Base-by-base conservation (phyloP, 2,888 invertebrate genomes). In the Pocota personata region DNA sequence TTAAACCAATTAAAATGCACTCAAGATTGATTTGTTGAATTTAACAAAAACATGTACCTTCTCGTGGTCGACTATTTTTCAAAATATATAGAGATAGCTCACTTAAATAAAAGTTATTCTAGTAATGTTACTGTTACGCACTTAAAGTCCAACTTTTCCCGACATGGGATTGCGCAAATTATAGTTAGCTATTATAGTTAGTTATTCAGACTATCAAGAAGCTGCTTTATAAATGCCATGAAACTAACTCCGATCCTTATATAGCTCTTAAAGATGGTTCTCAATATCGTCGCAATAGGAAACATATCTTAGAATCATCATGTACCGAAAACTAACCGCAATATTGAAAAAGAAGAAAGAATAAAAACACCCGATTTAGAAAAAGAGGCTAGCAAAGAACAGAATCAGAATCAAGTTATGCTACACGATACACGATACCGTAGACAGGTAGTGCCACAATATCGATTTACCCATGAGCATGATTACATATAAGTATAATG, bases 1-100 rank as follows among this genome's bases (percentile, higher is more conserved):
- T 82, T 87, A 46, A 75, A 62, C 75, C 82, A 8, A 50, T 84
- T 40, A 21, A 50, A 4, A 35, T 50, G 14, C 75, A 62, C 52
- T 24, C 55, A 12, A 6, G 8, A 30, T 72, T 0, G 35, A 35
- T 35, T 10, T 35, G 2, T 79, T 40, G 27, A 50, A 43, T 64
- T 71, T 10, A 60, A 71, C 8, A 69, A 57, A n/a, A 32, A 40
- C 16, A 21, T 27, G 3, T 80, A 67, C 16, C 43, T 80, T 16
- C 16, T 72, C 7, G 57, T 75, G 8, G 58, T 62, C 3, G 76
- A 73, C 43, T 80, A 67, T 48, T 75, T 40, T 32, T 82, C 73
- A 12, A 75, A 69, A 27, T 82, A 71, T 35, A 40, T 69, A 3
- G 69, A 78, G 30, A 52, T 78, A 2, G 32, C 60, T 10, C 14